phyloP scores from a whole-genome alignment of 2,113 vertebrate genomes.

The Channa maculata region DNA sequence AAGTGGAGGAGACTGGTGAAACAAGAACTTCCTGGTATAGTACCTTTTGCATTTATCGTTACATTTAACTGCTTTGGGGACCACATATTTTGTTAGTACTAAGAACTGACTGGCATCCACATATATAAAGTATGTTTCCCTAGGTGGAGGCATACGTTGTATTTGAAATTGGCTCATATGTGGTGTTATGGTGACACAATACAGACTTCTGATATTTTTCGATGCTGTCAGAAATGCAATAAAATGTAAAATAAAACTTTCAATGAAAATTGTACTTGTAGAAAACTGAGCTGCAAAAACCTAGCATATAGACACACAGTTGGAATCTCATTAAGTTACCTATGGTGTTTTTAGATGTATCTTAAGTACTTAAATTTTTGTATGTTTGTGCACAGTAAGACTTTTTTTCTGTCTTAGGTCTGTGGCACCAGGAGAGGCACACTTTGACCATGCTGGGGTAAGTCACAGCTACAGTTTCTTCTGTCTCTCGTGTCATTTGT shows the following conservation, averaged over 20 bases:
- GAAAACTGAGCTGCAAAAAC: too few species aligned
- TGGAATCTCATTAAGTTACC: too few species aligned
- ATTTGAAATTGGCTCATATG: background rate
- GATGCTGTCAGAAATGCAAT: too few species aligned
- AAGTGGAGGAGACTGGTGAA: constrained; percentile 73
- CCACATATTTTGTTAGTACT: background rate
- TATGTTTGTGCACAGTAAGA: background rate
- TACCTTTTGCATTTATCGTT: background rate
- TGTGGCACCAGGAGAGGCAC: constrained; percentile 51
- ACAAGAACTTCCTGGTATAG: constrained; percentile 79
- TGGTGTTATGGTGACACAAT: background rate
- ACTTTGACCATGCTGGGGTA: constrained; percentile 81
- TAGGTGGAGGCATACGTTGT: background rate
- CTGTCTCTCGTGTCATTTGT: background rate
- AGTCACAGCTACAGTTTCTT: constrained; percentile 12
- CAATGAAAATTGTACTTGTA: too few species aligned
- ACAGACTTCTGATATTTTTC: too few species aligned
- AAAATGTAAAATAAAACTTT: too few species aligned
- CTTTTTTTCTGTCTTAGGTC: constrained; percentile 59
- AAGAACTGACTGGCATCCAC: background rate
- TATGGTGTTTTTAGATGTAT: too few species aligned
- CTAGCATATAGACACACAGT: too few species aligned
- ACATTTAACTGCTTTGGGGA: background rate
- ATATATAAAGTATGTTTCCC: too few species aligned
- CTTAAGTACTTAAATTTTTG: too few species aligned